Conservation (phyloP, 2,888 invertebrate genomes). For the Sarcophaga carnaria region DNA sequence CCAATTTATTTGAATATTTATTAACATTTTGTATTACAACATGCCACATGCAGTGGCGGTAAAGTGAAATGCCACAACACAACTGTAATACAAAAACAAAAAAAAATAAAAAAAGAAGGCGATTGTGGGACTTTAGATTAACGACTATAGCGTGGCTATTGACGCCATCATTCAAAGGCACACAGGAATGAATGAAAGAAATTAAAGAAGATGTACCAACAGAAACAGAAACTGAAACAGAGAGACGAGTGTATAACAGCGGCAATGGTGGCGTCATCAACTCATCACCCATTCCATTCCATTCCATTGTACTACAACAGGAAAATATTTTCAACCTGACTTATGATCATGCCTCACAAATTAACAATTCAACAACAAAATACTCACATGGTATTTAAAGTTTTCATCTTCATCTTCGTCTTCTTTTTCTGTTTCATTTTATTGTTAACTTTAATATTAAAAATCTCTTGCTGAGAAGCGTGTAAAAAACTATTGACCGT, state of each 20-base stretch:
- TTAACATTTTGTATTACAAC: slow-evolving; percentile 51
- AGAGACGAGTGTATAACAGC: slow-evolving; percentile 31
- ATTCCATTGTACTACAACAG: not conserved
- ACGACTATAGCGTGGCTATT: slow-evolving; percentile 60
- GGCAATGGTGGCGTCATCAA: slow-evolving; percentile 55
- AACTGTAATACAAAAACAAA: not conserved
- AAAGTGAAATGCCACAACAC: slow-evolving; percentile 18
- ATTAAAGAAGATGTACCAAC: not conserved
- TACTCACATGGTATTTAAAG: slow-evolving; percentile 14
- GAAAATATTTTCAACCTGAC: slow-evolving; percentile 39
- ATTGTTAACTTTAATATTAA: slow-evolving; percentile 7
- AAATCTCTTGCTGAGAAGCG: slow-evolving; percentile 58
- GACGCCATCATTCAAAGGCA: slow-evolving; percentile 59
- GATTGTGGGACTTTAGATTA: slow-evolving; percentile 57
- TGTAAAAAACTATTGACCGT: slow-evolving; percentile 22
- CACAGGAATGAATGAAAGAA: not conserved
- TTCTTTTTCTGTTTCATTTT: not conserved
- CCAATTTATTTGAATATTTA: slow-evolving; percentile 28
- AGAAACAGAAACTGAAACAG: not conserved
- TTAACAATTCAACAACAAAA: slow-evolving; percentile 52
- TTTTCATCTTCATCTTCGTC: not conserved
- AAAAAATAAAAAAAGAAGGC: not conserved
- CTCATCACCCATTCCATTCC: slow-evolving; percentile 46
- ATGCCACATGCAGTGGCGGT: slow-evolving; percentile 67
- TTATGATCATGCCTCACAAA: slow-evolving; percentile 50